Evolutionary conservation across 2,113 vertebrate genomes (phyloP).

Genomic region (Chrysochloris asiatica): DNA sequence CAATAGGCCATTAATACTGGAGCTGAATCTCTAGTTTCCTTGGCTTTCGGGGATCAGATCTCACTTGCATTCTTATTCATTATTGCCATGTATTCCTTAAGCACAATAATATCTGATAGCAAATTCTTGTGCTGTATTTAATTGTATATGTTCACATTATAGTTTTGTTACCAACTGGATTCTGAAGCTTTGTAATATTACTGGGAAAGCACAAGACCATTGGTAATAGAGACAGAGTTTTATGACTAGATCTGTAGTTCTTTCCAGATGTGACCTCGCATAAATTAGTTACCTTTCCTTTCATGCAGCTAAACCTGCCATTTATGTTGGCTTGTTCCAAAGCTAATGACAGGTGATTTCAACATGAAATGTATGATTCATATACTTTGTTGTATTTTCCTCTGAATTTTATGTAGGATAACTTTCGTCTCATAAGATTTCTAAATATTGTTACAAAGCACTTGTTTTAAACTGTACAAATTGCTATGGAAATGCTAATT

Average conservation of each 20-base stretch:
- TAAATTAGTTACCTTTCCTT: slow-evolving; percentile 24
- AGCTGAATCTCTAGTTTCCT: not conserved
- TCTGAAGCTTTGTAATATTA: slow-evolving; percentile 6
- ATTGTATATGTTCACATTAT: slow-evolving; percentile 16
- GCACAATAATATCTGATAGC: not conserved
- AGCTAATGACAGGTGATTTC: slow-evolving; percentile 1
- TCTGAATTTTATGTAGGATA: slow-evolving; percentile 47
- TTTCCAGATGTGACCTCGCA: not conserved
- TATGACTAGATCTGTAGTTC: slow-evolving; percentile 17
- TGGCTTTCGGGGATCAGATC: not conserved
- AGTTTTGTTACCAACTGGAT: slow-evolving; percentile 7
- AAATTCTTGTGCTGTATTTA: not conserved
- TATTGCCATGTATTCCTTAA: not conserved
- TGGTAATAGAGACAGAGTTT: not conserved
- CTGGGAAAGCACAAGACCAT: not conserved
- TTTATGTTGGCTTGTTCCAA: not conserved
- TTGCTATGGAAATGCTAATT: slow-evolving; percentile 65
- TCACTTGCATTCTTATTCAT: not conserved
- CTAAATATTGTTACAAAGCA: slow-evolving; percentile 4
- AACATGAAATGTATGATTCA: not conserved
- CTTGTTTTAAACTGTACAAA: slow-evolving; percentile 36
- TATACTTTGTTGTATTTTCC: slow-evolving; percentile 41
- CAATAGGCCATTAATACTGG: not conserved
- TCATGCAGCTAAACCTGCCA: not conserved
- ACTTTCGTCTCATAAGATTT: slow-evolving; percentile 38